Evolutionary conservation across 2,113 vertebrate species (phyloP).

Genomic region (Pedetes capensis): DNA sequence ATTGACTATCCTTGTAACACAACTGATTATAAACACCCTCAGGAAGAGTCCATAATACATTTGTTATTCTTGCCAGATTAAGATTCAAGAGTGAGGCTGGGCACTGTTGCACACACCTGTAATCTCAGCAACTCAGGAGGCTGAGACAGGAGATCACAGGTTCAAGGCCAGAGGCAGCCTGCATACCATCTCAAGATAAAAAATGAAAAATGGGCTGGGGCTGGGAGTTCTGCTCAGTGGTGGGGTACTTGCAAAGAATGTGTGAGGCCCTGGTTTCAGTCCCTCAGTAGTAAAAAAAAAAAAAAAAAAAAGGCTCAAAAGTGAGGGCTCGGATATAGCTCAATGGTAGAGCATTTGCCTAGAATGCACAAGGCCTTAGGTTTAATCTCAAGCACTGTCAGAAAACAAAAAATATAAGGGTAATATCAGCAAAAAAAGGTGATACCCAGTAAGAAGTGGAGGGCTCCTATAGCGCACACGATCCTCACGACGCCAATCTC

Average conservation of each 20-base stretch:
- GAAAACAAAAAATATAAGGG: neutral
- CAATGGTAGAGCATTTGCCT: neutral
- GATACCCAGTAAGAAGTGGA: slow-evolving; percentile 61
- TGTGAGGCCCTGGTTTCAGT: too few species aligned
- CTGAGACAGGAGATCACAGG: too few species aligned
- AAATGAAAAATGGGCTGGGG: too few species aligned
- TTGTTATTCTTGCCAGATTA: neutral
- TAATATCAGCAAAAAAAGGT: neutral
- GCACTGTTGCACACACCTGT: too few species aligned
- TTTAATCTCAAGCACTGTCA: neutral
- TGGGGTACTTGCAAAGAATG: too few species aligned
- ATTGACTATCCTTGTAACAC: neutral
- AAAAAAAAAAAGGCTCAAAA: too few species aligned
- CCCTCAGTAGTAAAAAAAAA: too few species aligned
- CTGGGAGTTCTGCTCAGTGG: too few species aligned
- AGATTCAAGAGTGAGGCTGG: neutral
- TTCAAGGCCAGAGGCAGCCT: too few species aligned
- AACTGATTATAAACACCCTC: neutral
- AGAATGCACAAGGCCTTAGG: neutral
- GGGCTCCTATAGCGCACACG: slow-evolving; percentile 64
- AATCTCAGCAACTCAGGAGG: too few species aligned
- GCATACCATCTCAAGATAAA: too few species aligned
- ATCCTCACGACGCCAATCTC: slow-evolving; percentile 67
- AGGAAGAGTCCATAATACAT: neutral
- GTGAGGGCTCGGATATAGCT: too few species aligned